Conservation (phyloP, 2,888 invertebrate species). For the Chirona hameri region DNA sequence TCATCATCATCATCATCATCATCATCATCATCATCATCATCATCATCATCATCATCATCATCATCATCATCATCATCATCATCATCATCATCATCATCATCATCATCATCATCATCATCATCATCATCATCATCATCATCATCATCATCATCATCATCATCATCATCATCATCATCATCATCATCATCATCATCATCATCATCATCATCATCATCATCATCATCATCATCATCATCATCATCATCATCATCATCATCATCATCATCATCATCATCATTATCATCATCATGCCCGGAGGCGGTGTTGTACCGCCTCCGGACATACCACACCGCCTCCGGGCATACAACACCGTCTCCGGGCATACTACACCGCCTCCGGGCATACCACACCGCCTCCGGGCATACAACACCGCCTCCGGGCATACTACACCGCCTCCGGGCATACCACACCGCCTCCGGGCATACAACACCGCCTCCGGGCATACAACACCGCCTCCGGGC, state of each 20-base stretch:
- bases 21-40: slow-evolving; percentile 22
- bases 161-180: slow-evolving; percentile 22
- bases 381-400: no score
- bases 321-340: neutral
- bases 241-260: slow-evolving; percentile 22
- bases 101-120: slow-evolving; percentile 10
- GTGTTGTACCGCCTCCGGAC: no score
- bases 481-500: neutral
- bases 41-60: slow-evolving; percentile 22
- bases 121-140: slow-evolving; percentile 22
- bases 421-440: no score
- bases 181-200: slow-evolving; percentile 22
- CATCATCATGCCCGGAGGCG: neutral
- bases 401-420: no score
- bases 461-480: no score
- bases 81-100: slow-evolving; percentile 22
- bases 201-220: slow-evolving; percentile 22
- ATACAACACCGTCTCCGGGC: no score
- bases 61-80: slow-evolving; percentile 22
- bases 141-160: slow-evolving; percentile 22
- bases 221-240: slow-evolving; percentile 22
- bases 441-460: no score
- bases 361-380: no score
- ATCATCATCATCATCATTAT: slow-evolving; percentile 22
- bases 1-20: slow-evolving; percentile 22